A percentile compares a stretch with the other conserved stretches of the same genome.
Evolutionary conservation across 2,888 invertebrate species (phyloP).

Genomic region (Autographa gamma): DNA sequence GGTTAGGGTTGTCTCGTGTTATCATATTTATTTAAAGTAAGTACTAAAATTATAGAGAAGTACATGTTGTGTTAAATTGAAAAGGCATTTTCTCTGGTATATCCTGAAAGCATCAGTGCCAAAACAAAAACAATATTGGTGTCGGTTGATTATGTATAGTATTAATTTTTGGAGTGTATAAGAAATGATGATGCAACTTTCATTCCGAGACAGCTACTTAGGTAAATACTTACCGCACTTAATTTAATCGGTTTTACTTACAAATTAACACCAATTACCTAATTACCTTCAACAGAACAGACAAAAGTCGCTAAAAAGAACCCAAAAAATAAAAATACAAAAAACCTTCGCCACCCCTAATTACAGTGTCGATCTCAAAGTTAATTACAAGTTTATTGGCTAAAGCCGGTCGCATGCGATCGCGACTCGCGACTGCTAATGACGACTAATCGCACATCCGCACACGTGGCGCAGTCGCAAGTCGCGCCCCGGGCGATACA

Average conservation of each 20-base stretch:
- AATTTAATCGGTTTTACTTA: background rate
- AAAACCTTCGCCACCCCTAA: slow-evolving; percentile 42
- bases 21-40: background rate
- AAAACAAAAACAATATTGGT: no score
- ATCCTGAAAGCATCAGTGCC: no score
- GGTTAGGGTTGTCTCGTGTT: slow-evolving; percentile 40
- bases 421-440: slow-evolving; percentile 49
- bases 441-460: slow-evolving; percentile 53
- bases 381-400: slow-evolving; percentile 60
- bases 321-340: background rate
- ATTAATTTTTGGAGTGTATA: no score
- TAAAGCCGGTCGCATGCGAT: slow-evolving; percentile 43
- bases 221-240: background rate
- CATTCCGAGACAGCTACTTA: background rate
- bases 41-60: no score
- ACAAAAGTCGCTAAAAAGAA: background rate
- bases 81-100: no score
- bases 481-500: slow-evolving; percentile 47
- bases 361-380: slow-evolving; percentile 50
- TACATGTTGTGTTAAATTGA: no score
- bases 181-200: no score
- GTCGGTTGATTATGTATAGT: no score
- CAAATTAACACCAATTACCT: background rate
- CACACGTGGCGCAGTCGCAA: slow-evolving; percentile 43
- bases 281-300: background rate